phyloP scores from a whole-genome alignment of 2,888 invertebrate genomes.

The Silvanus unidentatus region DNA sequence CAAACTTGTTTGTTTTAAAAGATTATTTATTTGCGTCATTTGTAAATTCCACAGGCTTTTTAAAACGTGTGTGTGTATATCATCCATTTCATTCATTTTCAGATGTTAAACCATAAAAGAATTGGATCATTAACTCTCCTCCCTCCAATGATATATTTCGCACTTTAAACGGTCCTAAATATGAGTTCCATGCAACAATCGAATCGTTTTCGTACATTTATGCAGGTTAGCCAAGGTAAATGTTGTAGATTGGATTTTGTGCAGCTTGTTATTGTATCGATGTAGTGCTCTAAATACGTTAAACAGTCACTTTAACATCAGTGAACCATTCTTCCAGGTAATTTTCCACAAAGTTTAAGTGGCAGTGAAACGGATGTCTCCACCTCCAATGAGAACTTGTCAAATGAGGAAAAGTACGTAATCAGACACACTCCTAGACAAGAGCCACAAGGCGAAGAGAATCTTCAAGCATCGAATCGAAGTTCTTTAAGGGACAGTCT shows the following conservation, averaged over 20 bases:
- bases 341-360: slow-evolving; percentile 67
- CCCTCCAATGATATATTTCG: background rate
- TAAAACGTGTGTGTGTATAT: no score
- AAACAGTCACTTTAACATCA: background rate
- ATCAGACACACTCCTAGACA: slow-evolving; percentile 76
- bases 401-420: slow-evolving; percentile 77
- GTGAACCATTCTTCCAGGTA: slow-evolving; percentile 28
- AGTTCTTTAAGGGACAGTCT: slow-evolving; percentile 57
- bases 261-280: no score
- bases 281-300: background rate
- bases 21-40: background rate
- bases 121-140: slow-evolving; percentile 12
- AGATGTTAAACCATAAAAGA: slow-evolving; percentile 30
- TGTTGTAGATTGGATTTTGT: slow-evolving; percentile 2
- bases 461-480: slow-evolving; percentile 56
- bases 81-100: slow-evolving; percentile 8
- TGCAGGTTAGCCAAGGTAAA: slow-evolving; percentile 33
- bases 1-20: background rate
- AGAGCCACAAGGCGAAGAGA: slow-evolving; percentile 90
- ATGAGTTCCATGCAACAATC: slow-evolving; percentile 32
- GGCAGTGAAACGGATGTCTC: slow-evolving; percentile 88
- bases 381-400: slow-evolving; percentile 84
- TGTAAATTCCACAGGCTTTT: background rate
- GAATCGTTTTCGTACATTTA: slow-evolving; percentile 35
- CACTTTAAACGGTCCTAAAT: background rate